These are phyloP conservation scores for Callimorpha dominula DNA, from an alignment of 2,888 invertebrate species.

Conservation along the genomic window DNA sequence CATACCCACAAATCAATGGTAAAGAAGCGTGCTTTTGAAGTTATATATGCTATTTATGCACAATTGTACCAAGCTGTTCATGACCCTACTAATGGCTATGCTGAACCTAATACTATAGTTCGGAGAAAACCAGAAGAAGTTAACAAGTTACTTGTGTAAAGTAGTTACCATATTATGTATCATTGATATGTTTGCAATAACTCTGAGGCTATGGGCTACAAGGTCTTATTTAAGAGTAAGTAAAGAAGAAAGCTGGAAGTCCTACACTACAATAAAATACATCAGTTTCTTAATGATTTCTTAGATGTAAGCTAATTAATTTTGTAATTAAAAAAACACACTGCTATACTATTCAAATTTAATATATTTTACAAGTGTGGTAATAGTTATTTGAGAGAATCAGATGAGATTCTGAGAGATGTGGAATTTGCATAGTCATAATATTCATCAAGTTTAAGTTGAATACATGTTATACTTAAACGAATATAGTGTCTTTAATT, in stretches of 20 bases:
- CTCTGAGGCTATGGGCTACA: background rate
- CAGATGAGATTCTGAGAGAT: background rate
- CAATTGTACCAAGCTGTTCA: slow-evolving; percentile 94
- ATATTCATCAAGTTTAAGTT: background rate
- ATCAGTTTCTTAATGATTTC: too few species aligned
- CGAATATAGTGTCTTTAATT: background rate
- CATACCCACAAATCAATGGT: slow-evolving; percentile 91
- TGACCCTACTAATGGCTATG: slow-evolving; percentile 92
- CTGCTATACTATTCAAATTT: background rate
- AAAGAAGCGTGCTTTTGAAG: slow-evolving; percentile 93
- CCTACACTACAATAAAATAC: too few species aligned
- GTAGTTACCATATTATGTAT: background rate
- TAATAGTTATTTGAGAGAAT: background rate
- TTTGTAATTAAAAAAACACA: too few species aligned
- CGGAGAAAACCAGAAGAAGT: slow-evolving; percentile 92
- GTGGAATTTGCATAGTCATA: background rate
- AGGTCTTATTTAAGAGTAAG: background rate
- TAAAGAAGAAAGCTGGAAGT: too few species aligned
- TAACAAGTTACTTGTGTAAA: slow-evolving; percentile 75
- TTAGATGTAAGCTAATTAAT: too few species aligned
- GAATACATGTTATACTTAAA: background rate
- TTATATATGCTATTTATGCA: slow-evolving; percentile 95
- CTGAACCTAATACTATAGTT: slow-evolving; percentile 90
- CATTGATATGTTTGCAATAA: background rate
- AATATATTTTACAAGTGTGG: background rate